phyloP scores from a whole-genome alignment of 2,113 vertebrate genomes.

The Mesocricetus auratus region DNA sequence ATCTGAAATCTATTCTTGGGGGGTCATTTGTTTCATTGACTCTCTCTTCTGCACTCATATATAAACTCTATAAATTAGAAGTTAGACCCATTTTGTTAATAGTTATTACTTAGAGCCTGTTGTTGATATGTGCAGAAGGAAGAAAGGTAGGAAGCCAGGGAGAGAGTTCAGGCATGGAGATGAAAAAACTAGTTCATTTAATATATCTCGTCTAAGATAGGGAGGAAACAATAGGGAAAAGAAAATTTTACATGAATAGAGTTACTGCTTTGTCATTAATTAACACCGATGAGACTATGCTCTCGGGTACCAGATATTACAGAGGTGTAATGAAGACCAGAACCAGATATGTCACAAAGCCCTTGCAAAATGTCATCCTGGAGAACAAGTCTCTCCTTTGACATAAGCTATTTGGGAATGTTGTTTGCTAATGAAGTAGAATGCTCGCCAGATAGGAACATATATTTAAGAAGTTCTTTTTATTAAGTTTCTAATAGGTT shows the following conservation, averaged over 20 bases:
- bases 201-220: neutral
- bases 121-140: constrained; percentile 2
- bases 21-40: neutral
- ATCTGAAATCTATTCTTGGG: neutral
- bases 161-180: neutral
- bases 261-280: constrained; percentile 18
- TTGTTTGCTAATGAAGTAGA: neutral
- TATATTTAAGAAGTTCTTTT: neutral
- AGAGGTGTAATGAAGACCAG: neutral
- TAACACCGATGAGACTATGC: neutral
- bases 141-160: constrained; percentile 15
- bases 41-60: neutral
- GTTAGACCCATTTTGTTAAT: neutral
- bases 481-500: neutral
- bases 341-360: neutral
- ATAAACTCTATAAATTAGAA: constrained; percentile 18
- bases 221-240: neutral
- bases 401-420: constrained; percentile 11
- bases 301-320: neutral
- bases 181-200: constrained; percentile 33
- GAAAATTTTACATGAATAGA: constrained; percentile 12
- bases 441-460: neutral
- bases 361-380: neutral
- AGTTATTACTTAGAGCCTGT: neutral
- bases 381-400: neutral